Evolutionary conservation across 2,113 vertebrate genomes (phyloP), one percentile per base, ranked within the genome.

Genomic region (Chaetura pelagica): DNA sequence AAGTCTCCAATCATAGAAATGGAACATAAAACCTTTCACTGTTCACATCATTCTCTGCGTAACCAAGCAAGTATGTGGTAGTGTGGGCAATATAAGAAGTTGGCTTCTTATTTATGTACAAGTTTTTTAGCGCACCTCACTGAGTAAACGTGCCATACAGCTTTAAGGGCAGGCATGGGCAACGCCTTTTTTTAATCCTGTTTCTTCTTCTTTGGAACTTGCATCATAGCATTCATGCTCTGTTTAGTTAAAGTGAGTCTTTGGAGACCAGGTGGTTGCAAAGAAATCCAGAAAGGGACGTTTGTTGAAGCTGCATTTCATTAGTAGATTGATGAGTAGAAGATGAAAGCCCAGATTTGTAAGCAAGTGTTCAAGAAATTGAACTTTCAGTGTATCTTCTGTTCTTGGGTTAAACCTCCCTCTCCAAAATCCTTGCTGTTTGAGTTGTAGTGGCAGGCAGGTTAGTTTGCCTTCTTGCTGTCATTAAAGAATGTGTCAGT

Each of bases 11-110:
- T 96, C 88, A 97, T 95, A 78, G 27, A 21, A 89, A 87, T 40
- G 83, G 90, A 95, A 94, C 92, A 90, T 93, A 94, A 95, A 95
- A 78, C 88, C 93, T 92, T 96, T 95, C 94, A 94, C 80, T 96
- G 3, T 94, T 97, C 92, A 84, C 66, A 61, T 80, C 64, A 87
- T 93, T 88, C 87, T 72, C 52, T 4, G 2, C 84, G 61, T 92
- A 90, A 83, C 66, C 63, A 77, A 71, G 87, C 94, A 94, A 83
- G 72, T 93, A 74, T 84, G 79, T 44, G 57, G 52, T 55, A 66
- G 44, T 12, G 63, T 35, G 69, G 69, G 68, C 82, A 83, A 34
- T 75, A 8, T 8, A 84, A 81, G 79, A 71, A 83, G 26, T 51
- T 67, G 64, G 10, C 32, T 90, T 95, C 88, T 88, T 71, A 67